phyloP scores from a whole-genome alignment of 2,797 vertebrate species.

The Podargus strigoides region DNA sequence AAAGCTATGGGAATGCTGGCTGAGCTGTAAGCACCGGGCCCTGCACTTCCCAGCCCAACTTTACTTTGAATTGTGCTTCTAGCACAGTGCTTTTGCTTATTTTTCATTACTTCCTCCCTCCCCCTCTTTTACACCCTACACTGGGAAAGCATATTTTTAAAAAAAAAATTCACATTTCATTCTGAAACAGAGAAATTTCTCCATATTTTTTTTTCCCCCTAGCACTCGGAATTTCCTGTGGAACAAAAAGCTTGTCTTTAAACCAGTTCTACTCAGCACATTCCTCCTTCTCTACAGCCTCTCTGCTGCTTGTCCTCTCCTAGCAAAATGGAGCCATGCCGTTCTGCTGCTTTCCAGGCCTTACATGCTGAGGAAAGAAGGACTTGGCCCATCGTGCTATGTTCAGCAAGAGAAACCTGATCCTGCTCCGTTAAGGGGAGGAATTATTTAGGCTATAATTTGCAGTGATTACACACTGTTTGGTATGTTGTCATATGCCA shows the following conservation, averaged over 20 bases:
- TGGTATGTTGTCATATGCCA: conserved; percentile 49
- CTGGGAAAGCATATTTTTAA: neutral
- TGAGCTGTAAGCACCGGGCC: neutral
- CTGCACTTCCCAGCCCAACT: neutral
- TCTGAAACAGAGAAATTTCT: neutral
- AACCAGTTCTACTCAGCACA: neutral
- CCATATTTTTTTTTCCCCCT: neutral
- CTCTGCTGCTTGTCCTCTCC: neutral
- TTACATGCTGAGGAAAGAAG: neutral
- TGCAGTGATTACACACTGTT: conserved; percentile 46
- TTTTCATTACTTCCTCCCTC: neutral
- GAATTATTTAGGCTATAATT: conserved; percentile 54
- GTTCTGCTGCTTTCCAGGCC: neutral
- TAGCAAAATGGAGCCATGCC: neutral
- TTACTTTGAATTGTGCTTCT: neutral
- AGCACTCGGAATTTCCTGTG: neutral
- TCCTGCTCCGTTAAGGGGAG: neutral
- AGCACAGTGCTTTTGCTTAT: neutral
- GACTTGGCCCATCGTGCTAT: neutral
- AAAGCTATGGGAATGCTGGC: neutral
- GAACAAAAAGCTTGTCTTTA: neutral
- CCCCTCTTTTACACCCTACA: neutral
- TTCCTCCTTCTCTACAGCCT: conserved; percentile 1
- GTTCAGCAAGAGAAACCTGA: neutral
- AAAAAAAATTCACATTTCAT: neutral